Conservation (phyloP, 2,797 vertebrate species). For the Dendrocincla tyrannina region DNA sequence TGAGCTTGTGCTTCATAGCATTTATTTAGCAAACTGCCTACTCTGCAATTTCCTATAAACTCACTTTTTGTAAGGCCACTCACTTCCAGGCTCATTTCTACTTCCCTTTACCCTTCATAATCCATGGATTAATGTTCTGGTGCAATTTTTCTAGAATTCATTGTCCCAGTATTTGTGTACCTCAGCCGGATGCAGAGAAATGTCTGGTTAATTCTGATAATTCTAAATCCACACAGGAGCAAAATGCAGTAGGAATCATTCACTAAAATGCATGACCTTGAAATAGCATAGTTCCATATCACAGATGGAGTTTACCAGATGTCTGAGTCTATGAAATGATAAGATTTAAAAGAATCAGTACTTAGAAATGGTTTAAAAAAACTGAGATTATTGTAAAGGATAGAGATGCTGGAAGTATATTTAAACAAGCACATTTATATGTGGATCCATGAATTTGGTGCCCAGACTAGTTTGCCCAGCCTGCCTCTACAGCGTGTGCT, state of each 20-base stretch:
- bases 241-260: conserved; percentile 31
- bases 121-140: background rate
- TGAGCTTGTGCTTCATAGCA: background rate
- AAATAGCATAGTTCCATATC: conserved; percentile 46
- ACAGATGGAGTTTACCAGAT: conserved; percentile 65
- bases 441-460: background rate
- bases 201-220: background rate
- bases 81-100: background rate
- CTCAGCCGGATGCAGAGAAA: background rate
- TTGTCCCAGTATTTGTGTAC: background rate
- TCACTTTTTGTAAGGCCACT: background rate
- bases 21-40: background rate
- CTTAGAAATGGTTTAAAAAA: background rate
- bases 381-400: background rate
- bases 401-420: background rate
- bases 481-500: background rate
- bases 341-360: conserved; percentile 29
- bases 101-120: background rate
- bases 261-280: conserved; percentile 51
- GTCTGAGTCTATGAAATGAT: conserved; percentile 13
- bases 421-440: background rate
- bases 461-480: background rate
- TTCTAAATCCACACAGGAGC: conserved; percentile 17
- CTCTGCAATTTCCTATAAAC: background rate
- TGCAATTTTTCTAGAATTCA: background rate